A percentile compares a stretch with the other conserved stretches of the same genome.
Evolutionary conservation across 2,797 vertebrate species (phyloP).

Genomic region (Muscicapa striata): DNA sequence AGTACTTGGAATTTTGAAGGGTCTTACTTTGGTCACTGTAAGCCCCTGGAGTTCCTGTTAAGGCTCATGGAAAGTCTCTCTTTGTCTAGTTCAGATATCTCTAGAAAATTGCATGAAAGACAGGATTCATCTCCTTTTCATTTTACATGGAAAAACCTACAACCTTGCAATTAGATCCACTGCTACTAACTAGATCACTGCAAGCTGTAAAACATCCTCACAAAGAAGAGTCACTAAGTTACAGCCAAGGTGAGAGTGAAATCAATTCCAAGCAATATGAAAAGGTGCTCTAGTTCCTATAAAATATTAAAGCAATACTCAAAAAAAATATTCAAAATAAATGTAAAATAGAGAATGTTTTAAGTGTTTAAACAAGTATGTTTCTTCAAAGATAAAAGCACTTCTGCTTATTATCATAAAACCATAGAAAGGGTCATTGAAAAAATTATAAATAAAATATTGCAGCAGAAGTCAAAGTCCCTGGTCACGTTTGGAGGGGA

Average conservation of each 20-base stretch:
- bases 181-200: not conserved
- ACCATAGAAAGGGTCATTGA: not conserved
- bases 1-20: not conserved
- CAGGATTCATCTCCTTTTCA: not conserved
- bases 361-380: not conserved
- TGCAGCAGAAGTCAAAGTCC: not conserved
- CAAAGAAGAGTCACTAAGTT: not conserved
- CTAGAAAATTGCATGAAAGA: not conserved
- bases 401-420: not conserved
- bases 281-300: constrained; percentile 6
- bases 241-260: constrained; percentile 1
- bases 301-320: not conserved
- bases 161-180: not conserved
- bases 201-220: constrained; percentile 5
- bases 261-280: not conserved
- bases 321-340: not conserved
- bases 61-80: not conserved
- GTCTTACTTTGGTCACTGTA: not conserved
- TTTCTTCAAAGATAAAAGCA: not conserved
- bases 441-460: not conserved
- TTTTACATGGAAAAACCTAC: not conserved
- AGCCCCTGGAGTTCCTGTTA: not conserved
- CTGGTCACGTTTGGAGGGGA: not conserved
- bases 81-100: not conserved
- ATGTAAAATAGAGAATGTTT: not conserved